A percentile compares a stretch with the other conserved stretches of the same genome.
These are phyloP conservation scores for Scaptodrosophila lebanonensis DNA, from an alignment of 1,140 invertebrate genomes.

Conservation along the genomic window DNA sequence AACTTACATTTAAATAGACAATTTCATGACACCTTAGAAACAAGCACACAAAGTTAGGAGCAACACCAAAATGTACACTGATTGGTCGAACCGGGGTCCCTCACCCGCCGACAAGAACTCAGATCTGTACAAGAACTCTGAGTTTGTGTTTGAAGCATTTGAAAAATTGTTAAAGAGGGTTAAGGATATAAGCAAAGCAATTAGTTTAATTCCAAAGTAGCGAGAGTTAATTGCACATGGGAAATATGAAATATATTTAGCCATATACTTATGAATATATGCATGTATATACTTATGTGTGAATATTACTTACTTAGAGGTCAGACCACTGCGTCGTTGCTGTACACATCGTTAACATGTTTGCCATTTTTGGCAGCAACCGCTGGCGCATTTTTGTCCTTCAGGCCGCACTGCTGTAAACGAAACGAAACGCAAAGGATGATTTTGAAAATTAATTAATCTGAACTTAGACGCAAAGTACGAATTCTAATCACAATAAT, in stretches of 20 bases:
- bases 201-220: conserved; percentile 35
- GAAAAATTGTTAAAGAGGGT: not conserved
- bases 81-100: conserved; percentile 42
- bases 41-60: conserved; percentile 58
- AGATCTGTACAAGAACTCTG: conserved; percentile 66
- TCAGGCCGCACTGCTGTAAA: conserved; percentile 70
- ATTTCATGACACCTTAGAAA: conserved; percentile 65
- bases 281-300: no score
- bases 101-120: conserved; percentile 61
- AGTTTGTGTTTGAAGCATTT: conserved; percentile 35
- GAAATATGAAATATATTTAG: no score
- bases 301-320: conserved; percentile 71
- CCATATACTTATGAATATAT: no score
- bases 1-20: conserved; percentile 68
- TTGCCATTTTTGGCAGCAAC: conserved; percentile 53
- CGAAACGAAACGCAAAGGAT: not conserved
- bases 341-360: conserved; percentile 75
- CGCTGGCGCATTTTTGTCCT: conserved; percentile 49
- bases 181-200: conserved; percentile 34
- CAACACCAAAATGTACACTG: conserved; percentile 63
- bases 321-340: conserved; percentile 75
- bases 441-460: conserved; percentile 21
- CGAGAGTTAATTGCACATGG: conserved; percentile 12
- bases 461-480: not conserved
- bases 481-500: not conserved